Evolutionary conservation across 2,888 invertebrate genomes (phyloP).

Genomic region (Eristalis pertinax): DNA sequence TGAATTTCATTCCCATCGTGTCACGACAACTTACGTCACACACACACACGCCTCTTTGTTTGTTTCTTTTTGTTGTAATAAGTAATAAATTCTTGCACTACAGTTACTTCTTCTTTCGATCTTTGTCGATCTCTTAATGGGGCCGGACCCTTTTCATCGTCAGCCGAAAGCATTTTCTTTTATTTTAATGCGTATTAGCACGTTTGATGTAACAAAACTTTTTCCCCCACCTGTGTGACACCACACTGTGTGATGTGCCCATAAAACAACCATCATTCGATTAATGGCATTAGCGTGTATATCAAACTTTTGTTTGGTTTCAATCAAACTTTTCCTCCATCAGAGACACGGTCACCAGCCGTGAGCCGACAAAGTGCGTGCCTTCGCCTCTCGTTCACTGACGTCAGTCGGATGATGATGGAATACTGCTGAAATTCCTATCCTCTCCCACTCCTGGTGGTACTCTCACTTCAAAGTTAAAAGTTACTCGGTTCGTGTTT

Average conservation of each 20-base stretch:
- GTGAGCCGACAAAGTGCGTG: no score
- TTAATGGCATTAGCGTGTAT: constrained; percentile 42
- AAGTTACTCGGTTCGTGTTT: not conserved
- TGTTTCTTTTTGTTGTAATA: not conserved
- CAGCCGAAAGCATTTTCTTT: not conserved
- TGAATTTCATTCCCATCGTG: not conserved
- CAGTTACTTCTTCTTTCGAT: not conserved
- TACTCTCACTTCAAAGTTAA: not conserved
- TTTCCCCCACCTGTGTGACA: constrained; percentile 12
- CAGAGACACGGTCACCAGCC: not conserved
- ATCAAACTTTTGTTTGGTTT: constrained; percentile 10
- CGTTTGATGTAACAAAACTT: constrained; percentile 12
- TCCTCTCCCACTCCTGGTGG: not conserved
- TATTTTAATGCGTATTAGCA: constrained; percentile 31
- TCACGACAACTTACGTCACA: not conserved
- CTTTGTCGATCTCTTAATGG: not conserved
- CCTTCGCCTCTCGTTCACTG: not conserved
- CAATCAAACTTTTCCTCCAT: constrained; percentile 8
- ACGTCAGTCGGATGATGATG: not conserved
- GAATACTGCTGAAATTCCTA: no score
- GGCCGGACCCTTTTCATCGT: not conserved
- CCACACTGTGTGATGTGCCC: not conserved
- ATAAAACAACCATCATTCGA: constrained; percentile 31
- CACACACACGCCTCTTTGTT: not conserved
- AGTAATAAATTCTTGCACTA: not conserved